Conservation (phyloP, 2,113 vertebrate species). For the Nettapus auritus region DNA sequence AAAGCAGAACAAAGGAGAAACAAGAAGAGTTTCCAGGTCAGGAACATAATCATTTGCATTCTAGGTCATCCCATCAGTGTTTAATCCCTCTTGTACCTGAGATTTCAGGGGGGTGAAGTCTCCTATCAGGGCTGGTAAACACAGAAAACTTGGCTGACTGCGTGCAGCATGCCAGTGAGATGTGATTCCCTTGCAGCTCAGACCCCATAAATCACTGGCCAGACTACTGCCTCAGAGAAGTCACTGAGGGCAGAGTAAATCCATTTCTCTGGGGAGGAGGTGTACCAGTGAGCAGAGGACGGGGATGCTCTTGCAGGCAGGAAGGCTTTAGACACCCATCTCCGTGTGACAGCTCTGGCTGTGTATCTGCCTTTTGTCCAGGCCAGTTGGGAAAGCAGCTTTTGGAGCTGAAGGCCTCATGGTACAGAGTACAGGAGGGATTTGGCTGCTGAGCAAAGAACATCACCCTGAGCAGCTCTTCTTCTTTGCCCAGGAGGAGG, state of each 20-base stretch:
- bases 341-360: neutral
- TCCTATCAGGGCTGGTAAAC: neutral
- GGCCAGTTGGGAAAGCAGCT: neutral
- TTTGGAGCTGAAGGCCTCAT: neutral
- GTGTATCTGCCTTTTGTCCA: neutral
- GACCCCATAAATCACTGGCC: neutral
- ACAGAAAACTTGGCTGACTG: neutral
- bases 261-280: neutral
- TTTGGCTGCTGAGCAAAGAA: neutral
- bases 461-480: neutral
- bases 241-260: neutral
- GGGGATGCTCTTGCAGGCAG: neutral
- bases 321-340: neutral
- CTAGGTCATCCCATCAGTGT: neutral
- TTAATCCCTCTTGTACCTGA: neutral
- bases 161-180: accelerated
- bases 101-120: neutral
- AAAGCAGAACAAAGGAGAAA: constrained; percentile 45
- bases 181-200: neutral
- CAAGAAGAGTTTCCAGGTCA: constrained; percentile 46
- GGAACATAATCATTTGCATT: neutral
- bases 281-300: neutral
- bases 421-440: neutral
- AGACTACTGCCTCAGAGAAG: neutral
- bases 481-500: neutral